A percentile compares a stretch with the other conserved stretches of the same genome.
Conservation (phyloP, 2,113 vertebrate genomes). For the Salminus brasiliensis region DNA sequence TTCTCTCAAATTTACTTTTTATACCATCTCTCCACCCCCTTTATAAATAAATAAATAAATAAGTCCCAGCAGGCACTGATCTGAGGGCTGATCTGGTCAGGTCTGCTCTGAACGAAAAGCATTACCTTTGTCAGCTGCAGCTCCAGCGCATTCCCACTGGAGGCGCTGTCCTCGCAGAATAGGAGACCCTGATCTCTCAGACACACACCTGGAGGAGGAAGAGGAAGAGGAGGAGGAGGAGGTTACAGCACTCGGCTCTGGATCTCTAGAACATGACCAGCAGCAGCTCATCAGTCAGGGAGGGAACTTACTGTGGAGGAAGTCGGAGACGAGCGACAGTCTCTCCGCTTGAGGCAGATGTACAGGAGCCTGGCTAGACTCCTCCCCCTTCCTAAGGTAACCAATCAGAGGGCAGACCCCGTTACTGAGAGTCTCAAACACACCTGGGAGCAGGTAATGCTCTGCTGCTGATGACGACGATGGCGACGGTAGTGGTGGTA, state of each 20-base stretch:
- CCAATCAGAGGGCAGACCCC: background rate
- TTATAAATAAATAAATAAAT: too few relatives aligned
- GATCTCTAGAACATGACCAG: background rate
- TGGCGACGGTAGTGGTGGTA: background rate
- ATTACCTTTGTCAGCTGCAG: slow-evolving; percentile 88
- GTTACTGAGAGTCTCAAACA: background rate
- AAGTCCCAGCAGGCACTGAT: background rate
- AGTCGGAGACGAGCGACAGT: slow-evolving; percentile 32
- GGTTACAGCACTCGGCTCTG: background rate
- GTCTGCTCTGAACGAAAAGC: too few relatives aligned
- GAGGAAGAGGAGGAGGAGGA: too few relatives aligned
- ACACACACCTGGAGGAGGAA: slow-evolving; percentile 9
- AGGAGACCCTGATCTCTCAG: slow-evolving; percentile 33
- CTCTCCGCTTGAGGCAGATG: slow-evolving; percentile 18
- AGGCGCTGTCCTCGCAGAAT: slow-evolving; percentile 74
- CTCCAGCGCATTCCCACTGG: slow-evolving; percentile 73
- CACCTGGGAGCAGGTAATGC: background rate
- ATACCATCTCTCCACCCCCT: too few relatives aligned
- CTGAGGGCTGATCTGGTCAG: too few relatives aligned
- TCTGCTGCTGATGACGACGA: too few relatives aligned
- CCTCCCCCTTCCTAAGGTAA: slow-evolving; percentile 32
- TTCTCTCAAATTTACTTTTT: too few relatives aligned
- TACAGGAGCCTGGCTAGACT: slow-evolving; percentile 13
- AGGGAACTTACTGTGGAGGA: slow-evolving; percentile 15
- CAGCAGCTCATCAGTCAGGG: background rate